phyloP scores from a whole-genome alignment of 2,888 invertebrate genomes.

The Eutolmus rufibarbis region DNA sequence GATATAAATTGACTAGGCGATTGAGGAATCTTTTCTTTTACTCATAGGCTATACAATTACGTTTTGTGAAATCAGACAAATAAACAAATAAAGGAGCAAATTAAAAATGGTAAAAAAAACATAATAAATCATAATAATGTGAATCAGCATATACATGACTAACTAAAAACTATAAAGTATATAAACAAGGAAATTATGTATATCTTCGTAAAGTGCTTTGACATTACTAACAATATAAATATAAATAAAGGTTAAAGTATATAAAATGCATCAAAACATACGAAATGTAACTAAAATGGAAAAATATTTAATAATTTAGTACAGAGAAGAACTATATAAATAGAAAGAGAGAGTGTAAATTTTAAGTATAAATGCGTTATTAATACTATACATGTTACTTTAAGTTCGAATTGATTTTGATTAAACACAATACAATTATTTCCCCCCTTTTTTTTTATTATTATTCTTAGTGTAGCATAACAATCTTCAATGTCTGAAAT shows the following conservation, averaged over 20 bases:
- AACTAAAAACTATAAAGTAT: slow-evolving; percentile 13
- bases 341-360: slow-evolving; percentile 30
- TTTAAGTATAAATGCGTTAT: slow-evolving; percentile 34
- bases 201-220: slow-evolving; percentile 41
- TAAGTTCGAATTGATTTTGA: background rate
- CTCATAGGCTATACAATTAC: slow-evolving; percentile 12
- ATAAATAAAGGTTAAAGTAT: slow-evolving; percentile 20
- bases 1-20: background rate
- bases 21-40: slow-evolving; percentile 31
- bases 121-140: background rate
- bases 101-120: background rate
- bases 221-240: slow-evolving; percentile 24
- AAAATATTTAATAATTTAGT: slow-evolving; percentile 32
- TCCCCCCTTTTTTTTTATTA: slow-evolving; percentile 1
- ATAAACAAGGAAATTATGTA: slow-evolving; percentile 20
- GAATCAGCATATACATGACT: slow-evolving; percentile 22
- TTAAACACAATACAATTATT: background rate
- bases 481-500: slow-evolving; percentile 32
- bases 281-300: slow-evolving; percentile 22
- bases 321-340: slow-evolving; percentile 26
- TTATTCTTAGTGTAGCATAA: slow-evolving; percentile 13
- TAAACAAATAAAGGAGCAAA: background rate
- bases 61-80: slow-evolving; percentile 26
- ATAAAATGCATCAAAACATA: slow-evolving; percentile 13
- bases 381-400: slow-evolving; percentile 13